phyloP scores from a whole-genome alignment of 2,113 vertebrate genomes.

The Bubalus kerabau region DNA sequence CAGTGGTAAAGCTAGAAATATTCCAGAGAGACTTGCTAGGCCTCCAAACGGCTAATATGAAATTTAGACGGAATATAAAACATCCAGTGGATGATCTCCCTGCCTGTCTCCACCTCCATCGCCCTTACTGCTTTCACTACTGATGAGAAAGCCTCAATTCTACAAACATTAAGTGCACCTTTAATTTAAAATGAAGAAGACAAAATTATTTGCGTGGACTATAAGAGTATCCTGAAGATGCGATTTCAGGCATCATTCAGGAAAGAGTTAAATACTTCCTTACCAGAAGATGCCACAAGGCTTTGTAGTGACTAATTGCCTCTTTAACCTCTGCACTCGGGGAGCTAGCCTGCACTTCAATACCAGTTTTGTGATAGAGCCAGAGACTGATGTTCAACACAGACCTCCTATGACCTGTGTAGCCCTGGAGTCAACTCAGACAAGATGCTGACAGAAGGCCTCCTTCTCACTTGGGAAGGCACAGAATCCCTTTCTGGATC shows the following conservation, averaged over 20 bases:
- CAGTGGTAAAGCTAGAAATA: not conserved
- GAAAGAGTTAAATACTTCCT: constrained; percentile 52
- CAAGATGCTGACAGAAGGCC: constrained; percentile 56
- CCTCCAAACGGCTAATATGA: not conserved
- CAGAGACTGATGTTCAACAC: constrained; percentile 48
- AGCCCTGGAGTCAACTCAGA: constrained; percentile 49
- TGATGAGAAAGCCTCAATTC: not conserved
- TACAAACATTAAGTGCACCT: not conserved
- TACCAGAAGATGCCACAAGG: not conserved
- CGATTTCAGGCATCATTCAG: constrained; percentile 40
- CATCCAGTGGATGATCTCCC: not conserved
- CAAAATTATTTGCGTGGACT: not conserved
- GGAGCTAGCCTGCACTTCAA: constrained; percentile 46
- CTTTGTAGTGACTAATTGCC: constrained; percentile 49
- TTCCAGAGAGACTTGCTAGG: not conserved
- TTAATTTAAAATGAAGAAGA: constrained; percentile 25
- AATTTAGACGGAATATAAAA: not conserved
- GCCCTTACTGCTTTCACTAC: not conserved
- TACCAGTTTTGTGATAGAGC: constrained; percentile 51
- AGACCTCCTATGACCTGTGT: constrained; percentile 59
- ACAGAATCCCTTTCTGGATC: constrained; percentile 18
- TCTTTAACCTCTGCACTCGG: constrained; percentile 49
- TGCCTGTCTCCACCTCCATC: not conserved
- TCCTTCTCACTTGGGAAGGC: constrained; percentile 40
- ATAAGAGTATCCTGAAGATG: constrained; percentile 7